These are phyloP conservation scores for Morelia viridis DNA, from an alignment of 2,797 vertebrate genomes.

Conservation along the genomic window DNA sequence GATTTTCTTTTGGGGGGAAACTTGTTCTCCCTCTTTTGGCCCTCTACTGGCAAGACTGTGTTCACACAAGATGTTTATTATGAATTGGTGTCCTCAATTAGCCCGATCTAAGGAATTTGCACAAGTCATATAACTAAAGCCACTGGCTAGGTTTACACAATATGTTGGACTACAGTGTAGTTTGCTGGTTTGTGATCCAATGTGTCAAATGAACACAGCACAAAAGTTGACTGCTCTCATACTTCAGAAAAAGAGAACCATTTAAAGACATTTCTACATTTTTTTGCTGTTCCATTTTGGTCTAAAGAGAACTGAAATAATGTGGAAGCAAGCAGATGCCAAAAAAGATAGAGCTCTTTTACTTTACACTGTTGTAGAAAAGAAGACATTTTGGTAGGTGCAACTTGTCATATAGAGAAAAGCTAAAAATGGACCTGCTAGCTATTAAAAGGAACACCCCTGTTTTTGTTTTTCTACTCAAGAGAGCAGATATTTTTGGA, in stretches of 20 bases:
- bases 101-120: neutral
- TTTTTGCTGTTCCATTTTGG: neutral
- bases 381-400: neutral
- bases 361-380: neutral
- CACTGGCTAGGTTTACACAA: neutral
- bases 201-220: neutral
- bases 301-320: neutral
- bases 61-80: neutral
- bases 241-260: neutral
- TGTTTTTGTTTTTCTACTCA: neutral
- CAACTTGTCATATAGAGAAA: neutral
- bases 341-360: neutral
- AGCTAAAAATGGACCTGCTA: neutral
- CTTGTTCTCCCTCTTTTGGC: neutral
- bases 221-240: neutral
- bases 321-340: too few relatives aligned
- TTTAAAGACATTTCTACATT: neutral
- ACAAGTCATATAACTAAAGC: neutral
- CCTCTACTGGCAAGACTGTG: neutral
- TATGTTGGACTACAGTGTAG: neutral
- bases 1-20: neutral
- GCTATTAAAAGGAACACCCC: neutral
- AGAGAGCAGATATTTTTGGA: neutral
- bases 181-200: neutral
- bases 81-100: neutral